These are phyloP conservation scores for Sarcoramphus papa DNA, from an alignment of 2,797 vertebrate species.

Conservation along the genomic window DNA sequence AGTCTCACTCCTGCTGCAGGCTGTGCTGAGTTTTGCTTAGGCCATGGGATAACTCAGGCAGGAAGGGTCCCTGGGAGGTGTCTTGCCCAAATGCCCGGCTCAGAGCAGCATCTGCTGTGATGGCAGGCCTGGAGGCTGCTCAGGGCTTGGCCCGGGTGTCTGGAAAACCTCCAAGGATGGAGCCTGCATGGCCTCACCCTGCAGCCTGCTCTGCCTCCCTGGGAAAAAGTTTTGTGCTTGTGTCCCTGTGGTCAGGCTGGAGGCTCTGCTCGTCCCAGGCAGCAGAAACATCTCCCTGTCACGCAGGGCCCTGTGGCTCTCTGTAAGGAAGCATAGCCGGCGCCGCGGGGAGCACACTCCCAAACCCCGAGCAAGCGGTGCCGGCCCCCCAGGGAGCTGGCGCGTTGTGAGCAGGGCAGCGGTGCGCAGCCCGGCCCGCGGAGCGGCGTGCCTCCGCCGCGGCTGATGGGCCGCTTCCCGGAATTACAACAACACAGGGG, in stretches of 20 bases:
- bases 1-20: accelerated
- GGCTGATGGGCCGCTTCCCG: accelerated
- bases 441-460: accelerated
- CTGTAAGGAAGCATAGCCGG: accelerated
- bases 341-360: too few species aligned
- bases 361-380: accelerated
- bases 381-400: accelerated
- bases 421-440: too few species aligned
- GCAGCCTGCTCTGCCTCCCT: too few species aligned
- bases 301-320: accelerated
- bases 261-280: background rate
- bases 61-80: background rate
- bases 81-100: accelerated
- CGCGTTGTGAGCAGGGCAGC: accelerated
- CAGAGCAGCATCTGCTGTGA: background rate
- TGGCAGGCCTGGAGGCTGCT: background rate
- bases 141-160: accelerated
- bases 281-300: accelerated
- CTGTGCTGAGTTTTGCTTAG: background rate
- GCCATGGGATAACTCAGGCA: accelerated
- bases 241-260: too few species aligned
- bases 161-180: accelerated
- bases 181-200: accelerated
- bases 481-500: background rate
- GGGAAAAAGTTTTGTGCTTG: accelerated